Base-by-base conservation (phyloP, 2,797 vertebrate genomes). In the Rhinophrynus dorsalis region DNA sequence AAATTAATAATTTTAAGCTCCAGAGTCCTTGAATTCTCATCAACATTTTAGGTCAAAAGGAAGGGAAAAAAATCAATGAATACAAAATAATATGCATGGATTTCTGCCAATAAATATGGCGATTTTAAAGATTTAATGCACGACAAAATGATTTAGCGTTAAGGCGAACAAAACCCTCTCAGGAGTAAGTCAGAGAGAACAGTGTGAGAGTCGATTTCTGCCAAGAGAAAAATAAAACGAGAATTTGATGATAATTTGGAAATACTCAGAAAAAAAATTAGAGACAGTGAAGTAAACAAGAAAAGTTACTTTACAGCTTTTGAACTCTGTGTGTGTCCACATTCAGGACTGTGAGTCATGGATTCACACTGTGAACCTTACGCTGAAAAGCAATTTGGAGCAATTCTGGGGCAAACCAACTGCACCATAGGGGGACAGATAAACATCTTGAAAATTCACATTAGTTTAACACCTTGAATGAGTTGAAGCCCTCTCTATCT, bases 81-180 rank as follows among this genome's bases (percentile, higher is more conserved):
- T 70, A 56, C 45, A 54, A 62, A 70, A 70, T 70, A 62, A 70
- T 70, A 70, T 70, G 58, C 67, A 63, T 62, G 67, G 67, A 70
- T 45, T 62, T 47, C 67, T 62, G 67, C 67, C 67, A 70, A 70
- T 70, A 63, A 70, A 70, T 62, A 63, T 63, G 59, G 67, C 50
- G 58, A 70, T 70, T 70, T 62, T 63, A 70, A 70, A 70, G 67
- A 70, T 70, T 70, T 70, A 70, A 70, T 70, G 67, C 59, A 63
- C 51, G 50, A 63, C 58, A 70, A 42, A 70, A 70, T 70, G 67
- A 70, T 70, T 70, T 70, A 70, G 67, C 38, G 33, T 38, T 21
- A 63, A 70, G 35, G 58, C 50, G 48, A 63, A 70, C 58, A 63
- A 62, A 70, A 63, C 58, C 55, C 58, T 70, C 67, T 70, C 67